Evolutionary conservation across 2,797 vertebrate species (phyloP), one percentile per base, ranked within the genome.

Genomic region (Liasis olivaceus): DNA sequence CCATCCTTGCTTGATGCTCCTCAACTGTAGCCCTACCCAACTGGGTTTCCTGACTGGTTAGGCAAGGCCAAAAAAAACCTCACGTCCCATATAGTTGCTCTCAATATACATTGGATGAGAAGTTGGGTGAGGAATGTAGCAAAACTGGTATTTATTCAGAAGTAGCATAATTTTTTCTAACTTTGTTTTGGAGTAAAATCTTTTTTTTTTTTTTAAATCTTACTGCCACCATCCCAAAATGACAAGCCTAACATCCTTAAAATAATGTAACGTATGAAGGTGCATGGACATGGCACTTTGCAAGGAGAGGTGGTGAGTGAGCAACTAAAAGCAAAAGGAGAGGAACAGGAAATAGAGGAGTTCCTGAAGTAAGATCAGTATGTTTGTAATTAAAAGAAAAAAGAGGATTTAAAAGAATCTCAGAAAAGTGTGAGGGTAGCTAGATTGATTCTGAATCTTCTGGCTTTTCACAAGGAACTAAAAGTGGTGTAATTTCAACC

Each of bases 1-100:
- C 8, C 56, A 58, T 36, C 13, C 14, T 28, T 11, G 14, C 51
- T 0, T 63, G n/a, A 0, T 0, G 36, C 42, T 0, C 0, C 66
- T 24, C 15, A 12, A 9, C 26, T 9, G 66, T 36, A 5, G 59
- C 31, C 72, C 36, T 24, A 8, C 58, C 15, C 72, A 47, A 7
- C 72, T 36, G 12, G 42, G 26, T 36, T 64, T 36, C 17, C 81
- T 64, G 9, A 36, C 56, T 31, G 28, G 20, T 17, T 60, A 60
- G 42, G 42, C 42, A 81, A 81, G 47, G 77, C 42, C 77, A 47
- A 47, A 42, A 36, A 77, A 42, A 42, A 3, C 9, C 69, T 13
- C n/a, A 69, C 31, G n/a, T 36, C 66, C 69, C 31, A 77, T 22
- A 77, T 7, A 42, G 22, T 4, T 47, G 42, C 42, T 47, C 42